Evolutionary conservation across 2,888 invertebrate species (phyloP), one percentile per base, ranked within the genome.

Genomic region (Trachelus iudaicus): DNA sequence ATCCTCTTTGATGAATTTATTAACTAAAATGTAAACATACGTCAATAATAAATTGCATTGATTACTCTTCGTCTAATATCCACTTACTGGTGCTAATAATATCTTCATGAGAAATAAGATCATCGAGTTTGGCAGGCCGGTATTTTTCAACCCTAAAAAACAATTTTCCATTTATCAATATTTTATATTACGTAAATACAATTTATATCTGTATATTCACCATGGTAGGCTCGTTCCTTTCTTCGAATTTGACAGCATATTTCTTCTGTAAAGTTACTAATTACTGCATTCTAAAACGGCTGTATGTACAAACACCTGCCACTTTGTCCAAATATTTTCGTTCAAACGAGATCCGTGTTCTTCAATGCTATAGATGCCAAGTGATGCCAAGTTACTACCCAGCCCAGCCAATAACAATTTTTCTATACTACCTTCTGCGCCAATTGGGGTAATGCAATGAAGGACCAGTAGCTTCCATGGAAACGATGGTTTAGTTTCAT

Each of bases 21-120:
- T 95, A 79, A 97, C 97, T 97, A 89, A 79, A 93, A 92, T 79
- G 77, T 77, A 80, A 83, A 75, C 76, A 79, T 31, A 73, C 23
- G 23, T 37, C 13, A 37, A 37, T 23, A 23, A 56, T 56, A 15
- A 56, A 9, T 56, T 23, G 2, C 2, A 56, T 56, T 15, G 23
- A 56, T 23, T 56, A 56, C 9, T 56, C 23, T 31, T 31, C 35
- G 11, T 11, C 40, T 37, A 73, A 75, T 13, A n/a, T 56, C 23
- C 2, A 92, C 95, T 94, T 94, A 99, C 99, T 97, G 87, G 99
- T 99, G 88, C 95, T 95, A 79, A 99, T 96, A 78, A 99, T 99
- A 92, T 99, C 98, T 92, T 97, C 97, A 89, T 99, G 99, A 0
- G 99, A 99, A 80, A 99, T 98, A 73, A 99, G 93, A 88, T 99